A percentile compares a stretch with the other conserved stretches of the same genome.
Conservation (phyloP, 1,140 invertebrate species). For the Sinella curviseta region DNA sequence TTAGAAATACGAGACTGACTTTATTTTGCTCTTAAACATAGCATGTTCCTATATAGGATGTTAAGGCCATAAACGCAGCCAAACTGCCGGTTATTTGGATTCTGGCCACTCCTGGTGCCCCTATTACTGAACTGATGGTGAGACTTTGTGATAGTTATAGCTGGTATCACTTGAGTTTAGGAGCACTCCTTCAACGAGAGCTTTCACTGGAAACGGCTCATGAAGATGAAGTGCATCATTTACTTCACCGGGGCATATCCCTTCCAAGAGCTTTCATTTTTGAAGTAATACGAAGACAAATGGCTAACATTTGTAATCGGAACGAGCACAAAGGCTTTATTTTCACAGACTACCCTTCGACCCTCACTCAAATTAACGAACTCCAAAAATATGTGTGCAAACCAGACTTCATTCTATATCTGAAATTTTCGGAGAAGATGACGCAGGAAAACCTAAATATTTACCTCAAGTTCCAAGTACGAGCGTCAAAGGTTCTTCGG, state of each 20-base stretch:
- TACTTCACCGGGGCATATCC: neutral
- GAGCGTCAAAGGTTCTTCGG: conserved; percentile 2
- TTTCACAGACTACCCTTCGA: neutral
- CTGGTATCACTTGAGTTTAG: neutral
- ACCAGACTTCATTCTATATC: neutral
- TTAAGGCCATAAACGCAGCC: neutral
- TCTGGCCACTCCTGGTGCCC: neutral
- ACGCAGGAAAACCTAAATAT: neutral
- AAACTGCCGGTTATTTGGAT: conserved; percentile 4
- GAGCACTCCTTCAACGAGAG: neutral
- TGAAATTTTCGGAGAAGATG: neutral
- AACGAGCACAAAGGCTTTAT: neutral
- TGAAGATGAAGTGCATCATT: conserved; percentile 5
- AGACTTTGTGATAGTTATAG: neutral
- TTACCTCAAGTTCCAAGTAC: conserved; percentile 12
- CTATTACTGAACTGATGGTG: neutral
- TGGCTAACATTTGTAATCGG: neutral
- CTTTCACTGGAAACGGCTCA: neutral
- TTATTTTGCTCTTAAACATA: neutral
- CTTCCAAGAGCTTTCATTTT: conserved; percentile 2
- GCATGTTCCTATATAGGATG: neutral
- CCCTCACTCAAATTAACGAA: neutral
- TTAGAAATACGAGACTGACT: neutral
- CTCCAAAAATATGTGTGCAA: neutral
- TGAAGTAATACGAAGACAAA: neutral